These are phyloP conservation scores for Melikaiella ostensackeni DNA, from an alignment of 2,888 invertebrate genomes.

Conservation along the genomic window DNA sequence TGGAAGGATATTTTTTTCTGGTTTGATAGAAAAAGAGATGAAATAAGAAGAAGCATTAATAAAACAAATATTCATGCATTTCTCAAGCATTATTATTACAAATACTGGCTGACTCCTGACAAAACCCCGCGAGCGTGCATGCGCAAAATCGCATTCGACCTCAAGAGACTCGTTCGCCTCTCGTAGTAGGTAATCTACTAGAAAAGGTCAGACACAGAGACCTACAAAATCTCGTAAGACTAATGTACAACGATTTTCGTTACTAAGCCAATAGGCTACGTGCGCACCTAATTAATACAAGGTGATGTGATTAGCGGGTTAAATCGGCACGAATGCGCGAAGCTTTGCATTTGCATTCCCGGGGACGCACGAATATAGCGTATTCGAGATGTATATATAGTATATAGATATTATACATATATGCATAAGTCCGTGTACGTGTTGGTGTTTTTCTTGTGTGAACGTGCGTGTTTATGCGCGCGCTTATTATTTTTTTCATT, in stretches of 20 bases:
- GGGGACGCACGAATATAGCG: slow-evolving; percentile 71
- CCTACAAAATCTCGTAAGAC: slow-evolving; percentile 54
- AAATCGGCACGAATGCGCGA: slow-evolving; percentile 61
- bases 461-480: slow-evolving; percentile 45
- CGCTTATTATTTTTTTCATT: neutral
- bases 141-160: slow-evolving; percentile 76
- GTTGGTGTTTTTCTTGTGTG: slow-evolving; percentile 63
- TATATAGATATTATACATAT: slow-evolving; percentile 64
- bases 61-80: slow-evolving; percentile 92
- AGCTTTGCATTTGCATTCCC: slow-evolving; percentile 73
- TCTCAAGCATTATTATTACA: slow-evolving; percentile 92
- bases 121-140: slow-evolving; percentile 77
- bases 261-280: slow-evolving; percentile 21
- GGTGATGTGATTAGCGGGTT: slow-evolving; percentile 53
- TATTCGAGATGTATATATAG: slow-evolving; percentile 67
- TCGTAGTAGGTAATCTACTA: slow-evolving; percentile 50
- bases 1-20: slow-evolving; percentile 38
- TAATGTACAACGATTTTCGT: slow-evolving; percentile 32
- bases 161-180: slow-evolving; percentile 61
- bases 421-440: slow-evolving; percentile 64
- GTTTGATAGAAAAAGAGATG: slow-evolving; percentile 69
- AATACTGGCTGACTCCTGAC: slow-evolving; percentile 83
- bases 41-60: slow-evolving; percentile 80
- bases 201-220: slow-evolving; percentile 55
- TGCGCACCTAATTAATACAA: slow-evolving; percentile 44